phyloP scores from a whole-genome alignment of 2,888 invertebrate genomes.

The Aphodius sticticus region DNA sequence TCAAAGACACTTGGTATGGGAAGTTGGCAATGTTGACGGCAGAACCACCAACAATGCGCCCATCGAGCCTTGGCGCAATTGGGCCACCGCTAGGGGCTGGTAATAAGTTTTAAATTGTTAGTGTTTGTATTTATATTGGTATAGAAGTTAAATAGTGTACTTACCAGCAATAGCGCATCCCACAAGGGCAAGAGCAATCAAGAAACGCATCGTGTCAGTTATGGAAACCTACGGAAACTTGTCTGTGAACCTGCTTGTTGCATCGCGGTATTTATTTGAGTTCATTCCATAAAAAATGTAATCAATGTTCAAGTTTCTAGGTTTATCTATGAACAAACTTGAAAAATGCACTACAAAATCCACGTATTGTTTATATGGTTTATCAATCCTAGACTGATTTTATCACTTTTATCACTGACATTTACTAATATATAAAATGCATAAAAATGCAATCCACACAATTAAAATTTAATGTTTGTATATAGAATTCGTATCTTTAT shows the following conservation, averaged over 20 bases:
- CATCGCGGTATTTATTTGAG: not conserved
- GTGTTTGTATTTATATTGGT: not conserved
- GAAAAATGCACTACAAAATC: not conserved
- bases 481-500: too few species aligned
- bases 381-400: not conserved
- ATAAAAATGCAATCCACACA: too few species aligned
- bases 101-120: conserved; percentile 7
- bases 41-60: conserved; percentile 52
- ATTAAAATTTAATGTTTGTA: too few species aligned
- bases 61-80: conserved; percentile 33
- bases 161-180: conserved; percentile 27
- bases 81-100: conserved; percentile 14
- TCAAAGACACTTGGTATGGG: conserved; percentile 50
- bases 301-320: not conserved
- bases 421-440: too few species aligned
- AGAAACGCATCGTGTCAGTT: conserved; percentile 21
- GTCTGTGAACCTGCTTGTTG: not conserved
- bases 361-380: not conserved
- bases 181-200: conserved; percentile 10
- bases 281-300: not conserved
- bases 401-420: not conserved
- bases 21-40: conserved; percentile 47
- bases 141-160: not conserved
- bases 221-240: not conserved
- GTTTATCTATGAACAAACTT: not conserved